A percentile compares a stretch with the other conserved stretches of the same genome.
Conservation (phyloP, 2,113 vertebrate genomes). For the Lepisosteus osseus region DNA sequence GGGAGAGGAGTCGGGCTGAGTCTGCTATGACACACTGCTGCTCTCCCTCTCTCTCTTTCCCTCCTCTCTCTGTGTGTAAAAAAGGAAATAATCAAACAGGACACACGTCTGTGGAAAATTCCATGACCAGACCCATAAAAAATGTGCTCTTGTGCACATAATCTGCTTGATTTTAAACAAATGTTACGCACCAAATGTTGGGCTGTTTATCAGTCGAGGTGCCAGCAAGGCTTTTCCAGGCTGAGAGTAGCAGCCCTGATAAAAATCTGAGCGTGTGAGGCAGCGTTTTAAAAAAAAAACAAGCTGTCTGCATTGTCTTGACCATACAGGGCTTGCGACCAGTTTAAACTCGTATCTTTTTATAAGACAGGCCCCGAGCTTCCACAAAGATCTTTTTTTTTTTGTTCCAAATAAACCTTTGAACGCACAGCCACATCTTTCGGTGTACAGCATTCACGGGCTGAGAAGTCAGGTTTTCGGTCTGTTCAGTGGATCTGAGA, state of each 20-base stretch:
- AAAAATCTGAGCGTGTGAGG: slow-evolving; percentile 19
- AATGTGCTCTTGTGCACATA: slow-evolving; percentile 61
- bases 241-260: slow-evolving; percentile 25
- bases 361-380: background rate
- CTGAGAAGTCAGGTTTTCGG: too few relatives aligned
- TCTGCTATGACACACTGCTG: background rate
- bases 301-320: background rate
- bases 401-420: background rate
- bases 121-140: slow-evolving; percentile 64
- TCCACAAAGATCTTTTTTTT: background rate
- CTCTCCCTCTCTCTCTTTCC: slow-evolving; percentile 29
- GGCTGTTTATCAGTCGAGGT: slow-evolving; percentile 48
- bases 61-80: slow-evolving; percentile 35
- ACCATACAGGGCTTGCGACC: background rate
- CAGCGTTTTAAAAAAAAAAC: background rate
- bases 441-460: too few relatives aligned
- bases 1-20: too few relatives aligned
- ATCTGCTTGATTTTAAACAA: slow-evolving; percentile 58
- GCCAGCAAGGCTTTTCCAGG: slow-evolving; percentile 34
- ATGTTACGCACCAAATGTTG: slow-evolving; percentile 41
- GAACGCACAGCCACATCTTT: too few relatives aligned
- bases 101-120: slow-evolving; percentile 61
- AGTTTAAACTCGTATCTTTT: background rate
- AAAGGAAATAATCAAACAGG: slow-evolving; percentile 44
- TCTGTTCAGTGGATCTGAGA: too few relatives aligned